Conservation (phyloP, 2,113 vertebrate genomes). For the Nothobranchius furzeri region DNA sequence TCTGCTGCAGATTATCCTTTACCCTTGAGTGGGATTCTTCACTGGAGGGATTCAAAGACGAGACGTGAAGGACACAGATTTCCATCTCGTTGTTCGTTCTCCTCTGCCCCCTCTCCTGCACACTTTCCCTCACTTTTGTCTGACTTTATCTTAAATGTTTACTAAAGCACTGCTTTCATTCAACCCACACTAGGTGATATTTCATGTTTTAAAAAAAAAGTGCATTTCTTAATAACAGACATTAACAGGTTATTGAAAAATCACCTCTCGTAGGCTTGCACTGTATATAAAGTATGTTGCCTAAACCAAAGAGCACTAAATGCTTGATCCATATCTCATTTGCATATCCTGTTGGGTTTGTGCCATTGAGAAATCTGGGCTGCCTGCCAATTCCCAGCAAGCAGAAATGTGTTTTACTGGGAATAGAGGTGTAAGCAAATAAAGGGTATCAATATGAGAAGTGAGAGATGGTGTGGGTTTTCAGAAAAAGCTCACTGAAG, state of each 20-base stretch:
- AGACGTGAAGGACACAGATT: conserved; percentile 63
- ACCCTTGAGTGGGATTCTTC: conserved; percentile 71
- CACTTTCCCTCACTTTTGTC: conserved; percentile 24
- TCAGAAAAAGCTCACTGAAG: conserved; percentile 50
- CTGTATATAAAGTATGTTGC: conserved; percentile 36
- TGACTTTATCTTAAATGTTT: conserved; percentile 10
- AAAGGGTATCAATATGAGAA: conserved; percentile 44
- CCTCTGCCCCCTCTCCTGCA: conserved; percentile 16
- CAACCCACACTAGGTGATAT: not conserved
- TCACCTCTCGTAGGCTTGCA: conserved; percentile 5
- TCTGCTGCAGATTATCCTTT: conserved; percentile 69
- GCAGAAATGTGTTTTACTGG: conserved; percentile 49
- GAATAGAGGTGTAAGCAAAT: conserved; percentile 58
- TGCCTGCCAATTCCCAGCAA: conserved; percentile 57
- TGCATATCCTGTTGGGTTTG: conserved; percentile 59
- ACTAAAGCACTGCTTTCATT: conserved; percentile 15
- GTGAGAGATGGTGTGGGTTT: conserved; percentile 35
- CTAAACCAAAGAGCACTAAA: conserved; percentile 52
- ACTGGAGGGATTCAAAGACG: conserved; percentile 65
- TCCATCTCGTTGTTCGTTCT: conserved; percentile 60
- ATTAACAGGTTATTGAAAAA: conserved; percentile 19
- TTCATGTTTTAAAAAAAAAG: conserved; percentile 16
- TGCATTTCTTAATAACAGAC: conserved; percentile 35
- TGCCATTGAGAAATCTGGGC: conserved; percentile 55
- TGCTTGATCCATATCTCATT: conserved; percentile 50